Base-by-base conservation (phyloP, 1,140 invertebrate species). In the Fopius arisanus region DNA sequence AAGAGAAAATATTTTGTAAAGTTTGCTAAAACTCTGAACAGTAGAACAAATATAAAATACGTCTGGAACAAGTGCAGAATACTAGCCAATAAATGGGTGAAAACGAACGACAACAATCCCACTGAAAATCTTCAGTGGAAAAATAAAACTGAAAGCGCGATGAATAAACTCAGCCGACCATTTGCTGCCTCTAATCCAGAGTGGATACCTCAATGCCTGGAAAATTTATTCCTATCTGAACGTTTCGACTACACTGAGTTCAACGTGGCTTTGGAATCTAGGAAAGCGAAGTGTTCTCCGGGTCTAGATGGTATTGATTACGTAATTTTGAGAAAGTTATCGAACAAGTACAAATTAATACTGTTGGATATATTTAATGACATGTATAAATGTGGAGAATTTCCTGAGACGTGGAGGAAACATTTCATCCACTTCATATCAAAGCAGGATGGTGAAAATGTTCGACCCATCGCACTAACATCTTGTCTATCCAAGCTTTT, bases 311-410 rank as follows among this genome's bases (percentile, higher is more conserved):
- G 67, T 0, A 29, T 74, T n/a, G 62, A 70, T 59, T 74, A 37
- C 26, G 0, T 43, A 1, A 37, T 67, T 0, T 7, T 75, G 1
- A 54, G 59, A 40, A 54, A 40, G 6, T 23, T 75, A 12, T 43
- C 73, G 19, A 67, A 26, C 7, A 29, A 71, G 54, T 67, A n/a
- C n/a, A 66, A 67, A 26, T 16, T 71, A 29, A 41, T 71, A 3
- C n/a, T 75, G 1, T 26, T 71, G 37, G 63, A 75, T 29, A 75
- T 75, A 19, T 69, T 63, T n/a, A 75, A 72, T 51, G 74, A 68
- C 16, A 62, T 72, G 40, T 66, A 67, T 40, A 1, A 3, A 6
- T 3, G 12, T 4, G 29, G 26, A 2, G 12, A 21, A 19, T 75
- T 29, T 33, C 70, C 70, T 0, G 3, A 41, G 4, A 14, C 5